Base-by-base conservation (phyloP, 2,888 invertebrate genomes). In the Synergus itoensis region DNA sequence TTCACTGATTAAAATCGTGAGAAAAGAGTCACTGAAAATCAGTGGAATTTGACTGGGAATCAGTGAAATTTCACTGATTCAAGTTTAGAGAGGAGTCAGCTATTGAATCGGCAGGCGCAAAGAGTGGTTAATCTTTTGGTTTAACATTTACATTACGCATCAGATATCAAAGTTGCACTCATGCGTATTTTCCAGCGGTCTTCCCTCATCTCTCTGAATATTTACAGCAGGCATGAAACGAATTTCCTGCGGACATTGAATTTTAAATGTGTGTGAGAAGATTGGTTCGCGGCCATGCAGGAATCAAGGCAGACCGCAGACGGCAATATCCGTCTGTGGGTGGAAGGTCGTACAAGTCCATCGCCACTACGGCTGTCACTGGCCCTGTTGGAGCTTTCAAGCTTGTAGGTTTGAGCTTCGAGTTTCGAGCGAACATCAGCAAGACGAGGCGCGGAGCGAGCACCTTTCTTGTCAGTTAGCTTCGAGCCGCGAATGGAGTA, bases 401-500 rank as follows among this genome's bases (percentile, higher is more conserved):
- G 62, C 48, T 53, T 43, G 21, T 41, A 45, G 48, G n/a, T 43
- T 69, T 11, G 45, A 69, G 69, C 45, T 69, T 69, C 69, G 69
- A 48, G 69, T 28, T 69, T 53, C 60, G 21, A 60, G 60, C 62
- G 53, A 57, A 53, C 40, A 73, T 36, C 73, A 53, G 53, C 53
- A 53, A 73, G 53, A 57, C 73, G 73, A 53, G 36, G 40, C 48
- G 77, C 78, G 62, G 77, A 78, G 76, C 64, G 81, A 80, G 79
- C 80, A 80, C 81, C 80, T 64, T 78, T 73, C 83, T 83, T 80
- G 86, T 88, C 88, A 88, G 89, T 89, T 84, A 86, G 88, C 84
- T 84, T 84, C 84, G 87, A 86, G 86, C 87, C 88, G 86, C 86
- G 87, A 84, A 83, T 84, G 86, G 87, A 86, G 86, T 81, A 86